Conservation (phyloP, 2,888 invertebrate genomes). For the Ormyrus pomaceus region DNA sequence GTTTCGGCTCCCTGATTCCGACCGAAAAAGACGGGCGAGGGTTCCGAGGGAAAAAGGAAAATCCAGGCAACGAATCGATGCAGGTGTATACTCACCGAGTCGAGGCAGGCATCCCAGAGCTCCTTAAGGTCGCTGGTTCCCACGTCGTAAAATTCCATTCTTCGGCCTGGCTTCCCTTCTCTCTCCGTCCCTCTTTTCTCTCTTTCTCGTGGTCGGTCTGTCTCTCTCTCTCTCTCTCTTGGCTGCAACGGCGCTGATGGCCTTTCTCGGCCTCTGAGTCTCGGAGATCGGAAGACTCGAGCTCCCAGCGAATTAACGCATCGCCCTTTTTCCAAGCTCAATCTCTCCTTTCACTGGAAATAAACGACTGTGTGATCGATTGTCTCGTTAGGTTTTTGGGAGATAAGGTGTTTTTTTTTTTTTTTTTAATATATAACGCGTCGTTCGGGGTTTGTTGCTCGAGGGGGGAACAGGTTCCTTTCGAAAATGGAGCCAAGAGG, state of each 20-base stretch:
- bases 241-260: neutral
- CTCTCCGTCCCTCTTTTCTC: neutral
- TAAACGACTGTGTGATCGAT: conserved; percentile 29
- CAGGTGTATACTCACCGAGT: conserved; percentile 77
- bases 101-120: conserved; percentile 89
- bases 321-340: conserved; percentile 10
- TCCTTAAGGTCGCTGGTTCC: conserved; percentile 85
- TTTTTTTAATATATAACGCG: neutral
- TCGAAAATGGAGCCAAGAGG: no score
- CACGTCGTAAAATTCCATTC: conserved; percentile 83
- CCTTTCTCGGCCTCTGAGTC: conserved; percentile 13
- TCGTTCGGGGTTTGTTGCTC: no score
- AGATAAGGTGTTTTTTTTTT: no score
- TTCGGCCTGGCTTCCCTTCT: conserved; percentile 40
- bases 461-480: no score
- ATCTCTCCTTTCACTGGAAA: conserved; percentile 37
- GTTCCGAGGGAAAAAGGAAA: no score
- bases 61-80: no score
- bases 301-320: conserved; percentile 42
- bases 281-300: conserved; percentile 1
- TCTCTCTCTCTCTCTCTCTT: conserved; percentile 7
- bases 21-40: no score
- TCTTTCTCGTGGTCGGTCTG: neutral
- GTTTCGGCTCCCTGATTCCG: no score
- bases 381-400: neutral